A percentile compares a stretch with the other conserved stretches of the same genome.
phyloP scores from a whole-genome alignment of 2,113 vertebrate species.

The Chloropsis cyanopogon region DNA sequence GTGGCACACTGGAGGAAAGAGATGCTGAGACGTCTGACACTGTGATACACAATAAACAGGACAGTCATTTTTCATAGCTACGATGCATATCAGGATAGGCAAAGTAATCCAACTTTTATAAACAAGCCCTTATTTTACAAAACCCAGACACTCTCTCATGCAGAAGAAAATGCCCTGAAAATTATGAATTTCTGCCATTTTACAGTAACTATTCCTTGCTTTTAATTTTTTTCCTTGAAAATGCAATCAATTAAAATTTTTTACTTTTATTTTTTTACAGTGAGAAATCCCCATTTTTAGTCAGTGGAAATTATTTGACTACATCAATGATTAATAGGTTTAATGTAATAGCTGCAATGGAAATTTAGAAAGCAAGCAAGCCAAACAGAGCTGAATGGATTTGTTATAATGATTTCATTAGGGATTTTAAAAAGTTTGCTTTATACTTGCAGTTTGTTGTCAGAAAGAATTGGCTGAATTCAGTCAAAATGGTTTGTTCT shows the following conservation, averaged over 20 bases:
- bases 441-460: slow-evolving; percentile 53
- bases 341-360: slow-evolving; percentile 3
- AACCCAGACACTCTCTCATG: not conserved
- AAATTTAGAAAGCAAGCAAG: slow-evolving; percentile 38
- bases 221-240: not conserved
- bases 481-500: slow-evolving; percentile 61
- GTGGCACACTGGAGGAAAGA: not conserved
- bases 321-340: slow-evolving; percentile 24
- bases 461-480: slow-evolving; percentile 45
- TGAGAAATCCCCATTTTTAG: not conserved
- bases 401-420: slow-evolving; percentile 33
- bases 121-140: slow-evolving; percentile 25
- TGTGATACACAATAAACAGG: not conserved
- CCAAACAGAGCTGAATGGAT: not conserved
- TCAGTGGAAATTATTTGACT: not conserved
- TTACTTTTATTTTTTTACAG: not conserved
- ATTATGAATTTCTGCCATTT: slow-evolving; percentile 22
- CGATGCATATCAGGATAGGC: not conserved
- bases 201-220: not conserved
- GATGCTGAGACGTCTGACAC: not conserved
- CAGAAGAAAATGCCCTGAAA: not conserved
- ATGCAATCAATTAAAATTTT: not conserved
- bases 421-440: slow-evolving; percentile 53
- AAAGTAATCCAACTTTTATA: slow-evolving; percentile 38
- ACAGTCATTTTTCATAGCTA: slow-evolving; percentile 3